Evolutionary conservation across 2,888 invertebrate genomes (phyloP).

Genomic region (Oegoconia quadripuncta): DNA sequence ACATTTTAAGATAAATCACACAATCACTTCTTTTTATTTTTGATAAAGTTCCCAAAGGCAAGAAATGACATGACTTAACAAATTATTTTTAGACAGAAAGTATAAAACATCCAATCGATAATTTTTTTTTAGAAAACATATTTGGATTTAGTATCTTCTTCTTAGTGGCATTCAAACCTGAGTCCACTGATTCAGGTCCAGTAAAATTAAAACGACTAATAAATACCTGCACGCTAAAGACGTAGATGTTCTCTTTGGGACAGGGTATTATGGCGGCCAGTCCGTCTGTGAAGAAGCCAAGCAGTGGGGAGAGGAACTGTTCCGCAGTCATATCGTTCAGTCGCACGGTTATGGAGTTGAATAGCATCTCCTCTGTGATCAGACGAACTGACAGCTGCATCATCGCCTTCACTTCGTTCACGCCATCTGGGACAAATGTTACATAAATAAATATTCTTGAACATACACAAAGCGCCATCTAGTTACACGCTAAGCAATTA

Average conservation of each 20-base stretch:
- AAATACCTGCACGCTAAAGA: slow-evolving; percentile 90
- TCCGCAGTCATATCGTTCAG: slow-evolving; percentile 96
- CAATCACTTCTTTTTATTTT: no score
- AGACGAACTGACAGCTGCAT: slow-evolving; percentile 94
- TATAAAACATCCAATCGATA: no score
- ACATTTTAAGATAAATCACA: no score
- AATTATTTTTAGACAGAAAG: no score
- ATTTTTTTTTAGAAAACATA: no score
- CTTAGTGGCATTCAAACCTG: background rate
- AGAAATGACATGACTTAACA: no score
- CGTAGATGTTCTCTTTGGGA: slow-evolving; percentile 93
- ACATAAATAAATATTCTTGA: no score
- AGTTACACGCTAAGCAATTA: no score
- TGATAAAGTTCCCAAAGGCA: no score
- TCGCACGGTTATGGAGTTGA: slow-evolving; percentile 95
- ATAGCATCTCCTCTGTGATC: slow-evolving; percentile 96
- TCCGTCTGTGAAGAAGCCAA: slow-evolving; percentile 93
- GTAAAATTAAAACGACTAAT: background rate
- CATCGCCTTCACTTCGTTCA: slow-evolving; percentile 94
- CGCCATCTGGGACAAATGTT: slow-evolving; percentile 86
- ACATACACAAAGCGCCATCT: no score
- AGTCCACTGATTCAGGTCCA: background rate
- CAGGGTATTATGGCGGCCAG: slow-evolving; percentile 95
- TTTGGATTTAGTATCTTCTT: no score
- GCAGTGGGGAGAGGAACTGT: slow-evolving; percentile 92